Conservation (phyloP, 2,797 vertebrate species). For the Lutra lutra region DNA sequence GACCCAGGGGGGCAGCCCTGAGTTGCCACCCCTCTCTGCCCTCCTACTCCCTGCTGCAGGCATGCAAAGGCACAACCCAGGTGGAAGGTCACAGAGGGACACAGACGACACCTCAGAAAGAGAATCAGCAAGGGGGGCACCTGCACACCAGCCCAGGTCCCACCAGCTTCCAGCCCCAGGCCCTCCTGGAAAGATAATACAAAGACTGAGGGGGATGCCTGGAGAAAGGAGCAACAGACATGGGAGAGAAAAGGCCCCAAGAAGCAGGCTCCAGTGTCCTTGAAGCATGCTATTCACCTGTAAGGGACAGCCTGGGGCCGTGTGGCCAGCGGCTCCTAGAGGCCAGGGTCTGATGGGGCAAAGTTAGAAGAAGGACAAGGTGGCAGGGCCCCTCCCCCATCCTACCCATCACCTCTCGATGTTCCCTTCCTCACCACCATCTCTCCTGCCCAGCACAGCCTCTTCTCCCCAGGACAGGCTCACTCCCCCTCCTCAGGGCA, state of each 20-base stretch:
- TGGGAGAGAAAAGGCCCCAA: not conserved
- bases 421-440: not conserved
- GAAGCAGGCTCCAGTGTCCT: not conserved
- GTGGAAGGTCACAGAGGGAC: not conserved
- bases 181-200: not conserved
- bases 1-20: not conserved
- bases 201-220: not conserved
- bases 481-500: slow-evolving; percentile 42
- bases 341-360: no score
- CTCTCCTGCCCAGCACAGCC: rapidly evolving
- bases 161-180: not conserved
- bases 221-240: not conserved
- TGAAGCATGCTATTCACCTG: not conserved
- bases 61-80: not conserved
- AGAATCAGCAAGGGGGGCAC: not conserved
- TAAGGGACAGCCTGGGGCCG: not conserved
- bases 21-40: not conserved
- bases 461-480: not conserved
- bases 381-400: rapidly evolving
- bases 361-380: not conserved
- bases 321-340: rapidly evolving
- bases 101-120: not conserved
- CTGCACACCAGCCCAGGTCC: not conserved
- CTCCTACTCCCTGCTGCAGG: no score
- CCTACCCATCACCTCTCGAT: not conserved